phyloP scores from a whole-genome alignment of 2,113 vertebrate genomes.

The Actenoides hombroni region DNA sequence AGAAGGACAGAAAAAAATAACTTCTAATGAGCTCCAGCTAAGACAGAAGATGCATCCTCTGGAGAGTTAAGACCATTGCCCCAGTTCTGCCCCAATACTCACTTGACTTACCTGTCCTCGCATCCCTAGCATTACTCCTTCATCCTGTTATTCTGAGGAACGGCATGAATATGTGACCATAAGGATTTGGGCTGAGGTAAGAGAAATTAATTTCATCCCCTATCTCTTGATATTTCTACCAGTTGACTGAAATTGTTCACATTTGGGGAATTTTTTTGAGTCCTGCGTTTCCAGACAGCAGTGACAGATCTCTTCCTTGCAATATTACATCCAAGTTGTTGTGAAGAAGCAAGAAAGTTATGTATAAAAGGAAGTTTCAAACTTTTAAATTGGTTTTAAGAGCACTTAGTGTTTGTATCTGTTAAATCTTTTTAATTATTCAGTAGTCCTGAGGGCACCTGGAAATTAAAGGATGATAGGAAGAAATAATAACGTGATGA shows the following conservation, averaged over 20 bases:
- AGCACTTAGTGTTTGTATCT: neutral
- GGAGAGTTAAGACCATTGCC: neutral
- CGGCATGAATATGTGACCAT: neutral
- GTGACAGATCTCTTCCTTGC: neutral
- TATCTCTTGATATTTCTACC: neutral
- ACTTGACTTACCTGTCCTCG: neutral
- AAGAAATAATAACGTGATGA: conserved; percentile 41
- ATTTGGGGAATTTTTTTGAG: neutral
- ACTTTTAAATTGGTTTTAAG: conserved; percentile 25
- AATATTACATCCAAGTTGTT: neutral
- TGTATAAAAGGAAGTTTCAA: neutral
- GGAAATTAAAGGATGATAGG: conserved; percentile 46
- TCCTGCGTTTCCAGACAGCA: neutral
- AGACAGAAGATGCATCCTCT: neutral
- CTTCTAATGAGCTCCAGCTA: neutral
- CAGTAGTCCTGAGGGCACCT: conserved; percentile 11
- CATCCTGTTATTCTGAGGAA: neutral
- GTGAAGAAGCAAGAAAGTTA: neutral
- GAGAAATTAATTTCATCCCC: neutral
- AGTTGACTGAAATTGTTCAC: neutral
- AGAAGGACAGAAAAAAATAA: neutral
- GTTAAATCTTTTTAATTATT: conserved; percentile 40
- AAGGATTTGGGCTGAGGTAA: neutral
- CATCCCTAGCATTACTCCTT: neutral
- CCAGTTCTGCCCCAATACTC: neutral